Percentiles rank a stretch among this genome's conserved stretches.
These are phyloP conservation scores for Heptranchias perlo DNA, from an alignment of 2,113 vertebrate species.

Conservation along the genomic window DNA sequence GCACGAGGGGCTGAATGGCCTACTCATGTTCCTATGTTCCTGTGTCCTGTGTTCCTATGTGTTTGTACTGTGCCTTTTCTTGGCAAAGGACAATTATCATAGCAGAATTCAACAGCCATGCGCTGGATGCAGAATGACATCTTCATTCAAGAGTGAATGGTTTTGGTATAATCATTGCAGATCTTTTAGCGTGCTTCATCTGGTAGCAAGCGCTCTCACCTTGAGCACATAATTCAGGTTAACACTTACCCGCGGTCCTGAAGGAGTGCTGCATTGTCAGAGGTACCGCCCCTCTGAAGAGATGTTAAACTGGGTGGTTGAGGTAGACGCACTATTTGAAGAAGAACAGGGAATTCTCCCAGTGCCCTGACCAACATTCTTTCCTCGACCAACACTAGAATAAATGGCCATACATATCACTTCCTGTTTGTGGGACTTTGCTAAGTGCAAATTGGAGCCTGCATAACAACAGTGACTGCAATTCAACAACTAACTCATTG, in stretches of 20 bases:
- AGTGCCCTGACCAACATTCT: neutral
- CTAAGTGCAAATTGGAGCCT: neutral
- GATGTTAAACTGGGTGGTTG: neutral
- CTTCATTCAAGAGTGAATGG: neutral
- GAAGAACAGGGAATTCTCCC: neutral
- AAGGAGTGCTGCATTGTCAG: neutral
- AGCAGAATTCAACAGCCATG: too few species aligned
- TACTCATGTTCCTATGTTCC: too few species aligned
- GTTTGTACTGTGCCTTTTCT: neutral
- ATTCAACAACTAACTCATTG: neutral
- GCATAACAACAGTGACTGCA: neutral
- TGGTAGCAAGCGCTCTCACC: neutral
- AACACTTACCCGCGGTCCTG: neutral
- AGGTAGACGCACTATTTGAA: neutral
- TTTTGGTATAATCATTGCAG: neutral
- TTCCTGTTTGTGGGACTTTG: neutral
- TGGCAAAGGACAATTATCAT: neutral
- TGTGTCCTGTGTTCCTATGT: too few species aligned
- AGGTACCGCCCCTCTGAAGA: neutral
- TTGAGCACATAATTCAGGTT: neutral
- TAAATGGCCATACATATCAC: neutral
- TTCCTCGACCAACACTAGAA: neutral
- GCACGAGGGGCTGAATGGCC: too few species aligned
- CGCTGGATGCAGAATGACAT: too few species aligned
- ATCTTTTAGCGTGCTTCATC: neutral